Percentiles rank a stretch among this genome's conserved stretches.
Conservation (phyloP, 2,113 vertebrate genomes). For the Callipepla squamata region DNA sequence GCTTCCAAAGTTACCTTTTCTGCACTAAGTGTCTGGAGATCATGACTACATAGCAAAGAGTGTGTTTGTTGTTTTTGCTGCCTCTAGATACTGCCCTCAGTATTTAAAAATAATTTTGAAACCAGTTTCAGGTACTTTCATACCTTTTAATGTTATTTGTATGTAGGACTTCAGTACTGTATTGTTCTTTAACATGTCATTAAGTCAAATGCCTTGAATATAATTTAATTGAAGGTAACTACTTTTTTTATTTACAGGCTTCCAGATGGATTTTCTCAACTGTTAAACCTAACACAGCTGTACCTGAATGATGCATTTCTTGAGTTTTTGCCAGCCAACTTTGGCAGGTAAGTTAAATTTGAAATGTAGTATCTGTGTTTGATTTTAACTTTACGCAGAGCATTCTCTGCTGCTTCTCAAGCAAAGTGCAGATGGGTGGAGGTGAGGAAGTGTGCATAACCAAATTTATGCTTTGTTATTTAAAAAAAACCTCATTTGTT, state of each 20-base stretch:
- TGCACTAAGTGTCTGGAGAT: not conserved
- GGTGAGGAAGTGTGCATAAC: not conserved
- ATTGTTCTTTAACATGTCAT: not conserved
- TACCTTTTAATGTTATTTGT: not conserved
- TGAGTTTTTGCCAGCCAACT: slow-evolving; percentile 96
- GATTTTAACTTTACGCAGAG: not conserved
- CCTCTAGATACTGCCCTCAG: not conserved
- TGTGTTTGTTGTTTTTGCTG: not conserved
- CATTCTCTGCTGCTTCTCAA: not conserved
- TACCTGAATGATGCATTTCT: slow-evolving; percentile 99
- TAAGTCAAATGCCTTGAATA: not conserved
- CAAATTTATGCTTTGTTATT: not conserved
- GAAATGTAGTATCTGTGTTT: not conserved
- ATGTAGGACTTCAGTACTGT: not conserved
- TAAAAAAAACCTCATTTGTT: not conserved
- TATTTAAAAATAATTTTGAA: not conserved
- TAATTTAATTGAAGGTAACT: not conserved
- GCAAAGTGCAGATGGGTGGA: not conserved
- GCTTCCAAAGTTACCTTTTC: not conserved
- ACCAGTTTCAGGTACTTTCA: not conserved
- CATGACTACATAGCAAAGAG: not conserved
- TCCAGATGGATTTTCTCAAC: slow-evolving; percentile 98
- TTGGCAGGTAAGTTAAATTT: slow-evolving; percentile 89
- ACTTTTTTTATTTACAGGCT: slow-evolving; percentile 79
- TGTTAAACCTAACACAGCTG: slow-evolving; percentile 94